These are phyloP conservation scores for Acanthaster planci DNA, from an alignment of 35 echinoderm and acorn worm species.

Conservation along the genomic window DNA sequence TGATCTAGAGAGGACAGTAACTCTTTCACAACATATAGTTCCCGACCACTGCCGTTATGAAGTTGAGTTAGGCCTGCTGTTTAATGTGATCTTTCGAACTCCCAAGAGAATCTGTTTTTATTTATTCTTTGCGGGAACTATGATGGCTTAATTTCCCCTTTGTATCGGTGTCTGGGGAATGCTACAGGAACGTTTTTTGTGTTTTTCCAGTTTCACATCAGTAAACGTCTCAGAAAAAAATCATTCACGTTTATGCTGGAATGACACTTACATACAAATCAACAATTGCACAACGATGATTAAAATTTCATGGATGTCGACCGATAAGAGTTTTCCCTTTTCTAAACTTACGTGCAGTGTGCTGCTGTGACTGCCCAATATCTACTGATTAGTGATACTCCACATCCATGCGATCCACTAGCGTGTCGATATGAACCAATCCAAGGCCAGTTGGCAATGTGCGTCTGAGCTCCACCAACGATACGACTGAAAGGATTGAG, in stretches of 20 bases:
- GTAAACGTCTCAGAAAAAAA: too few species aligned
- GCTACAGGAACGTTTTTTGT: too few species aligned
- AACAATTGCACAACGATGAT: not conserved
- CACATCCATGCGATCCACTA: conserved; percentile 41
- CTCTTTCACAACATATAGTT: too few species aligned
- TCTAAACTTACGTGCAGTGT: conserved; percentile 71
- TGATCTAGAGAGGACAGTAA: too few species aligned
- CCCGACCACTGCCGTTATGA: too few species aligned
- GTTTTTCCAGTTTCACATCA: too few species aligned
- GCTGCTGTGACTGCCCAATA: conserved; percentile 83
- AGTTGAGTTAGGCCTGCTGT: too few species aligned
- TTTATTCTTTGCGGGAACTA: too few species aligned
- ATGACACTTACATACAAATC: not conserved
- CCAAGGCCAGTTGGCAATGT: conserved; percentile 67
- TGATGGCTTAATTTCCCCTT: too few species aligned
- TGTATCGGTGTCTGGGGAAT: too few species aligned
- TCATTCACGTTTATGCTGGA: not conserved
- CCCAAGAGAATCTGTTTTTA: too few species aligned
- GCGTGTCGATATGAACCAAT: conserved; percentile 42
- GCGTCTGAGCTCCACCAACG: conserved; percentile 46
- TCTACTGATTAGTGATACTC: conserved; percentile 51
- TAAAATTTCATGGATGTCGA: not conserved
- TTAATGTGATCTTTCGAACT: too few species aligned
- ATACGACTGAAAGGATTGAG: conserved; percentile 23
- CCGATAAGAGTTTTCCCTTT: not conserved